These are phyloP conservation scores for Standfussiana lucernea DNA, from an alignment of 2,888 invertebrate species.

Conservation along the genomic window DNA sequence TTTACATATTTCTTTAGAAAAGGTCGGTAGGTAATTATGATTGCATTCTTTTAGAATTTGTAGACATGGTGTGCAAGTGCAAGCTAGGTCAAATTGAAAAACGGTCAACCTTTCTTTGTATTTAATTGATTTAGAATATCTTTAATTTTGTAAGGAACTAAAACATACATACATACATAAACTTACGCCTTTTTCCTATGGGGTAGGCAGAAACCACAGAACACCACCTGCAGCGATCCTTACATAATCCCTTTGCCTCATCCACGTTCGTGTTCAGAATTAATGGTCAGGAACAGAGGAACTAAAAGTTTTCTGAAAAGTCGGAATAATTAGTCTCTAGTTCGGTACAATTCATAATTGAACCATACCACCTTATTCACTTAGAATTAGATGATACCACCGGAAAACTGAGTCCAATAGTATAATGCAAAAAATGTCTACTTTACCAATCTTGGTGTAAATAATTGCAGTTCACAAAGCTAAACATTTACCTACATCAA, in stretches of 20 bases:
- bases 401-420: not conserved
- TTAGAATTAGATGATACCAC: not conserved
- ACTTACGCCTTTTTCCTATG: too few species aligned
- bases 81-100: not conserved
- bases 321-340: not conserved
- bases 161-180: too few species aligned
- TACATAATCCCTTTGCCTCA: too few species aligned
- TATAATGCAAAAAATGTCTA: not conserved
- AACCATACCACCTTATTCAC: not conserved
- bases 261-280: too few species aligned
- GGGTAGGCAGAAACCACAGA: too few species aligned
- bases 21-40: not conserved
- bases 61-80: too few species aligned
- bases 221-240: too few species aligned
- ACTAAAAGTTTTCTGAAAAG: not conserved
- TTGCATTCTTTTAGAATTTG: not conserved
- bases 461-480: not conserved
- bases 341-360: not conserved
- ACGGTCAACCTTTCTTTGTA: too few species aligned
- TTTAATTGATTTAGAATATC: not conserved
- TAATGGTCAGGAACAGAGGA: too few species aligned
- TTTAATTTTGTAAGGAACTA: too few species aligned
- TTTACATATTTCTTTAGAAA: slow-evolving; percentile 38
- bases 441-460: not conserved
- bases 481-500: not conserved